These are phyloP conservation scores for Brachyopa scutellaris DNA, from an alignment of 2,888 invertebrate genomes.

Conservation along the genomic window DNA sequence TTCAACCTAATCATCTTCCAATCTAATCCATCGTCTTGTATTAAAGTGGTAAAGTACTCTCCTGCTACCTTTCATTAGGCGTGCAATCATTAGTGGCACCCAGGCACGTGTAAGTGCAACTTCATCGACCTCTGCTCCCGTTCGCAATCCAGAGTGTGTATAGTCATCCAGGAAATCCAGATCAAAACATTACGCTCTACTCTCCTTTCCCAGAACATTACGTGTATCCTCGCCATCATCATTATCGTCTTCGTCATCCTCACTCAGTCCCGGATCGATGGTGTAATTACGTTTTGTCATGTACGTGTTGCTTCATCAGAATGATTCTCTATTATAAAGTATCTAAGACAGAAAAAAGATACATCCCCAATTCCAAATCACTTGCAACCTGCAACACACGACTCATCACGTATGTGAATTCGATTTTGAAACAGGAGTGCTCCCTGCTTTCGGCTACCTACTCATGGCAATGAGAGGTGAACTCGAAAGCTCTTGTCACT, in stretches of 20 bases:
- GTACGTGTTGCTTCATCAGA: slow-evolving; percentile 60
- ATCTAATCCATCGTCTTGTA: slow-evolving; percentile 1
- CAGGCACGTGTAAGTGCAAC: slow-evolving; percentile 63
- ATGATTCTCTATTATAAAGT: slow-evolving; percentile 58
- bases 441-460: slow-evolving; percentile 37
- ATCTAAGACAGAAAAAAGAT: too few relatives aligned
- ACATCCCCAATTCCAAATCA: slow-evolving; percentile 16
- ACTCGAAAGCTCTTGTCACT: slow-evolving; percentile 61
- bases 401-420: slow-evolving; percentile 69
- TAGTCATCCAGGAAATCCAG: slow-evolving; percentile 57
- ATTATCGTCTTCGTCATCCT: slow-evolving; percentile 4
- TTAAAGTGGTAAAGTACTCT: slow-evolving; percentile 33
- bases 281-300: slow-evolving; percentile 67
- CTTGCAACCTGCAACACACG: neutral
- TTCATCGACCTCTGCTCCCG: slow-evolving; percentile 67
- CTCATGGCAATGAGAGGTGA: slow-evolving; percentile 35
- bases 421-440: slow-evolving; percentile 57
- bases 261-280: slow-evolving; percentile 6
- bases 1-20: neutral
- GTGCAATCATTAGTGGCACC: slow-evolving; percentile 49
- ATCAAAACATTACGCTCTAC: slow-evolving; percentile 47
- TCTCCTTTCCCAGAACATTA: slow-evolving; percentile 23
- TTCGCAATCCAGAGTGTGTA: slow-evolving; percentile 22
- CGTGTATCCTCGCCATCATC: slow-evolving; percentile 26
- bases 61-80: slow-evolving; percentile 49